Base-by-base conservation (phyloP, 2,888 invertebrate species). In the Hydrotaea cyrtoneurina region DNA sequence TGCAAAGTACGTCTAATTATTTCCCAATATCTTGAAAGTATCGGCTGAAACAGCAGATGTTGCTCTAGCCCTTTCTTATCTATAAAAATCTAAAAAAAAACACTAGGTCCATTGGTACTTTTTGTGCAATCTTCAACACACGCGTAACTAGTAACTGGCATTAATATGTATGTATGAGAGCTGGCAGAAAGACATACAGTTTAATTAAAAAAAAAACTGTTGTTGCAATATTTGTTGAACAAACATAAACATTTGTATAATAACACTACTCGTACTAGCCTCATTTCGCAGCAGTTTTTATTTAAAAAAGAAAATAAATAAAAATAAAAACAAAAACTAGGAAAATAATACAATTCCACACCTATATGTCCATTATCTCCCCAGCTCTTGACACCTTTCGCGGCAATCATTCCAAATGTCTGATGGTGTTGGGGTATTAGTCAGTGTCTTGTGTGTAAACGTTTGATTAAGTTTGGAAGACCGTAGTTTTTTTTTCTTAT, bases 231-330 rank as follows among this genome's bases (percentile, higher is more conserved):
- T 55, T 59, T 59, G 15, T 59, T 59, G 23, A 26, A 26, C 15
- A 59, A 59, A 59, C 26, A 26, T 39, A 59, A 59, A 59, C 26
- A 59, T 59, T 59, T 59, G 59, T 59, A 7, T 26, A 39, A 39
- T 10, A 31, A 2, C 31, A 31, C 31, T 31, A 31, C 31, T 31
- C 31, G 31, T 31, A 55, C 19, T 19, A 21, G 2, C 13, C 23
- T 23, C 26, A 26, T 59, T 26, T 59, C 4, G 26, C 26, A 21
- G 23, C 1, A 7, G 59, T 15, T 59, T 59, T 15, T 13, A 59
- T 7, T 15, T 53, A 55, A 55, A 23, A 26, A 21, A 55, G n/a
- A 55, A 31, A 11, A 26, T 15, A 59, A n/a, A 31, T 31, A 31
- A n/a, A n/a, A n/a, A n/a, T n/a, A n/a, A n/a, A n/a, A n/a, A n/a